Conservation (phyloP, 2,888 invertebrate species). For the Leptopilina myrica region DNA sequence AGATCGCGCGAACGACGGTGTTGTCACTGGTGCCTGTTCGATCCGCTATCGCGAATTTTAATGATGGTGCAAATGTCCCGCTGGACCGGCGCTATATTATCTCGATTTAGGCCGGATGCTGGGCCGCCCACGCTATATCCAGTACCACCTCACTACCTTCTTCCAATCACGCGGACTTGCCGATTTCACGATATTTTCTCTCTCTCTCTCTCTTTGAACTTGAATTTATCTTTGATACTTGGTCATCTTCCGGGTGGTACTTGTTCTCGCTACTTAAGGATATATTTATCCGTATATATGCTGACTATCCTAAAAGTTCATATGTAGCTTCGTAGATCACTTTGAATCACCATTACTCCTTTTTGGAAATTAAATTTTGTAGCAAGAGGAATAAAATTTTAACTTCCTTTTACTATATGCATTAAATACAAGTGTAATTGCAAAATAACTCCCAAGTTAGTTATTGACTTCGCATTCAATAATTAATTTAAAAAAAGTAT, state of each 20-base stretch:
- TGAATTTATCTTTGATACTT: not conserved
- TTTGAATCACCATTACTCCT: no score
- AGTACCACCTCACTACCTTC: constrained; percentile 49
- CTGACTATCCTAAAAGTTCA: no score
- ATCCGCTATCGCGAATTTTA: constrained; percentile 77
- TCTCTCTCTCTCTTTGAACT: not conserved
- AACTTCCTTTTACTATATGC: no score
- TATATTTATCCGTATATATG: no score
- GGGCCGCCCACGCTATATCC: constrained; percentile 73
- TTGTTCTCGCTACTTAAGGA: no score
- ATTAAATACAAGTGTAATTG: no score
- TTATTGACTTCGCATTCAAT: no score
- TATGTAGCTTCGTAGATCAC: no score
- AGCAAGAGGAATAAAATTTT: no score
- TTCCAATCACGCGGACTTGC: constrained; percentile 43
- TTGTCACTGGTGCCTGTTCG: constrained; percentile 75
- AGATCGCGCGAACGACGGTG: constrained; percentile 74
- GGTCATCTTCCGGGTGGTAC: constrained; percentile 10
- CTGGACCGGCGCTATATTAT: constrained; percentile 75
- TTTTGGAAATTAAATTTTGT: no score
- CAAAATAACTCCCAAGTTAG: no score
- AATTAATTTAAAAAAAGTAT: no score
- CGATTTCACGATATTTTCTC: constrained; percentile 30
- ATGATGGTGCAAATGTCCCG: constrained; percentile 76
- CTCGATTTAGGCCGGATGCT: constrained; percentile 75